phyloP scores from a whole-genome alignment of 2,797 vertebrate species.

The Harpagifer antarcticus region DNA sequence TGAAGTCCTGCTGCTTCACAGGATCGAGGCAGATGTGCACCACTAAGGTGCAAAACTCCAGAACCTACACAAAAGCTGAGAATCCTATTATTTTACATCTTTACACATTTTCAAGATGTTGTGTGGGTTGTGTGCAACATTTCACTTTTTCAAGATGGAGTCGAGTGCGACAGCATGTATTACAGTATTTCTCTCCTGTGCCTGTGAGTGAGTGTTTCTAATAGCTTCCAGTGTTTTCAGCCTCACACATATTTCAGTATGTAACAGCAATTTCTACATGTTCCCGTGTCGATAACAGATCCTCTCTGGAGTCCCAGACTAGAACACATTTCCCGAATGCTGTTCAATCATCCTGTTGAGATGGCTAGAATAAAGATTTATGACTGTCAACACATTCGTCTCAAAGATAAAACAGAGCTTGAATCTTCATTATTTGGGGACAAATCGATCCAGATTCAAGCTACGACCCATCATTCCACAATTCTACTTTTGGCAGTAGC shows the following conservation, averaged over 20 bases:
- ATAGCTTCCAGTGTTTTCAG: slow-evolving; percentile 15
- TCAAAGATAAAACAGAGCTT: neutral
- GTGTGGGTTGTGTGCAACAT: slow-evolving; percentile 56
- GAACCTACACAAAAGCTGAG: slow-evolving; percentile 20
- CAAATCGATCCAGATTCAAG: slow-evolving; percentile 7
- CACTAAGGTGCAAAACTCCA: neutral
- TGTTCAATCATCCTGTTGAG: neutral
- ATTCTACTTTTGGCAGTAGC: neutral
- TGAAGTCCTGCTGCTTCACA: slow-evolving; percentile 4
- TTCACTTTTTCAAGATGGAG: slow-evolving; percentile 66
- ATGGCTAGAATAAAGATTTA: slow-evolving; percentile 6
- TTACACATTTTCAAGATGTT: slow-evolving; percentile 73
- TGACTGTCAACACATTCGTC: slow-evolving; percentile 9
- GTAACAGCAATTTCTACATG: slow-evolving; percentile 47
- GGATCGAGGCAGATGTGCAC: slow-evolving; percentile 28
- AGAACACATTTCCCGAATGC: slow-evolving; percentile 11
- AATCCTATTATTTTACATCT: too few species aligned
- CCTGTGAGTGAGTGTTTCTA: slow-evolving; percentile 38
- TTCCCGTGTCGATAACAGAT: slow-evolving; percentile 14
- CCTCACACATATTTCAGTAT: slow-evolving; percentile 17
- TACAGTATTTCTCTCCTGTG: slow-evolving; percentile 38
- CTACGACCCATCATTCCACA: neutral
- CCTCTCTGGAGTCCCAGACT: slow-evolving; percentile 16
- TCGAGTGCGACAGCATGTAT: slow-evolving; percentile 39
- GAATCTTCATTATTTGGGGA: neutral